These are phyloP conservation scores for Cyprinella venusta DNA, from an alignment of 2,797 vertebrate genomes.

Conservation along the genomic window DNA sequence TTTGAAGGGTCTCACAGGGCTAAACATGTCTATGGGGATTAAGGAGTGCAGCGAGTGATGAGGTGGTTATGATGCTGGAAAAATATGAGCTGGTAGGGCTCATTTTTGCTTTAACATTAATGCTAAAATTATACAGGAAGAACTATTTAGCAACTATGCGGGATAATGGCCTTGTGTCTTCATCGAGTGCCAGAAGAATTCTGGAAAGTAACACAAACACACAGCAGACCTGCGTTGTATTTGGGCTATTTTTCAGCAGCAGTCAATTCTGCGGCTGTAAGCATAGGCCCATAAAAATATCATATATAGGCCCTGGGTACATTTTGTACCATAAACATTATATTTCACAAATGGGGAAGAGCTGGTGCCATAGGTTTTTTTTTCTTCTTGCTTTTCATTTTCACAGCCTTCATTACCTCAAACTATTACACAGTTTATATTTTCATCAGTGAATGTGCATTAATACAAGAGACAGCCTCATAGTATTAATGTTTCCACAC, in stretches of 20 bases:
- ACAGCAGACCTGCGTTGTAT: constrained; percentile 50
- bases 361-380: constrained; percentile 14
- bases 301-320: constrained; percentile 48
- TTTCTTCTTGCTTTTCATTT: constrained; percentile 39
- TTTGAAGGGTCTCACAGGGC: constrained; percentile 23
- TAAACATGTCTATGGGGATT: constrained; percentile 29
- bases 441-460: background rate
- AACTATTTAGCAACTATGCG: constrained; percentile 53
- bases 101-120: constrained; percentile 57
- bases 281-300: constrained; percentile 57
- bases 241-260: constrained; percentile 53
- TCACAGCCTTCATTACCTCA: constrained; percentile 2
- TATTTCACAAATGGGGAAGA: constrained; percentile 41
- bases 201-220: constrained; percentile 62
- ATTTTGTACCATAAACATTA: constrained; percentile 57
- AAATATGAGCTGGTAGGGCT: constrained; percentile 51
- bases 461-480: constrained; percentile 3
- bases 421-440: constrained; percentile 30
- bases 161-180: constrained; percentile 57
- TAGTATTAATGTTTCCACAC: constrained; percentile 7
- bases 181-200: constrained; percentile 53
- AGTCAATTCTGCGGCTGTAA: constrained; percentile 55
- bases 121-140: constrained; percentile 56
- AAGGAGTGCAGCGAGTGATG: constrained; percentile 35
- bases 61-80: constrained; percentile 51